Base-by-base conservation (phyloP, 2,888 invertebrate genomes). In the Drosophila demipolita region DNA sequence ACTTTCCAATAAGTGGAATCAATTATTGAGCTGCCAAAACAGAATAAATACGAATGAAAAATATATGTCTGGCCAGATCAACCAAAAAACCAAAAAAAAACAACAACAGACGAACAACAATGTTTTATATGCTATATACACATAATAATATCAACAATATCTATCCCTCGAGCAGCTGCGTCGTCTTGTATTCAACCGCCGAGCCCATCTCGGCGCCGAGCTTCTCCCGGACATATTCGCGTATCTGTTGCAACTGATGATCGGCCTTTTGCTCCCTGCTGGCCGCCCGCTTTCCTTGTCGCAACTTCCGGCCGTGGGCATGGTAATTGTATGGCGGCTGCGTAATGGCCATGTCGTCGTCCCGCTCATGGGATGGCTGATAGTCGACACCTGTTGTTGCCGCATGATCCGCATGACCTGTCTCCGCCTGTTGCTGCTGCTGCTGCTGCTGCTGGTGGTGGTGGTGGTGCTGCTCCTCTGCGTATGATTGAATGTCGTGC, bases 311-410 rank as follows among this genome's bases (percentile, higher is more conserved):
- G 3, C 80, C 63, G 40, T 91, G 91, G 38, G 93, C 92, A 58
- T 93, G 93, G 70, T 93, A 93, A 69, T 93, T 93, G 40, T 82
- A 92, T 20, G 93, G 93, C 12, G 86, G 81, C 70, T 91, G 92
- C 0, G 92, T 90, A 2, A 90, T 90, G 36, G 85, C 77, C 12
- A 83, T 82, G 8, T 74, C 59, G 1, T 79, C 80, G 5, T 57
- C 45, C 73, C 9, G 33, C 36, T 52, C 50, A 59, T 52, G 45
- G 3, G 57, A 29, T 35, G 73, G 55, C 53, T 75, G 80, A 53
- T 74, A 73, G 38, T 67, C 81, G 35, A 49, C 50, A 20, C 60
- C 50, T 38, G 69, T 17, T 29, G 63, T 5, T 23, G 73, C 50
- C 35, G 38, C 60, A 38, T 26, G 55, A 38, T 78, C 67, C 49